Evolutionary conservation across 2,888 invertebrate species (phyloP).

Genomic region (Galerucella nymphaeae): DNA sequence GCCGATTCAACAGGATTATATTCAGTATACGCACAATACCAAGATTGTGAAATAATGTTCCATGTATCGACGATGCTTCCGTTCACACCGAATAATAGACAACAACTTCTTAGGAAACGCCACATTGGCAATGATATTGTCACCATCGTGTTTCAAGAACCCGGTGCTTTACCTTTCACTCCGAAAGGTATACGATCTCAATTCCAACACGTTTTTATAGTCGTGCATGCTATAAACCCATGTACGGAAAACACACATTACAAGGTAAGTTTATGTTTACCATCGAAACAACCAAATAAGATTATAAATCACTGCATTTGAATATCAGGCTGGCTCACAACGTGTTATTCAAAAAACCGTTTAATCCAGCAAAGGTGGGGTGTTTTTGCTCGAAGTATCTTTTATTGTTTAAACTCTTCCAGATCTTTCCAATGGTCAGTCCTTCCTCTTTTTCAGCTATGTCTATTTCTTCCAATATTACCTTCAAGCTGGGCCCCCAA

Average conservation of each 20-base stretch:
- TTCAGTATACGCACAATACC: constrained; percentile 91
- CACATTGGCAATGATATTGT: constrained; percentile 99
- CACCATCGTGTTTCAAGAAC: constrained; percentile 94
- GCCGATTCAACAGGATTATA: constrained; percentile 94
- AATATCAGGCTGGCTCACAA: too few species aligned
- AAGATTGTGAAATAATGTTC: constrained; percentile 95
- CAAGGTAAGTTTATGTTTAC: constrained; percentile 66
- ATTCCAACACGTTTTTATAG: constrained; percentile 97
- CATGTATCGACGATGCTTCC: constrained; percentile 97
- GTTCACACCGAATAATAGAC: constrained; percentile 93
- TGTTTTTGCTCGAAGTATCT: too few species aligned
- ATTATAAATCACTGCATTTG: background rate
- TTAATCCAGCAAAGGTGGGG: too few species aligned
- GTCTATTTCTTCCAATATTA: too few species aligned
- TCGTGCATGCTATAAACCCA: constrained; percentile 89
- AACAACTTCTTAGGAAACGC: constrained; percentile 92
- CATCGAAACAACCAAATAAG: background rate
- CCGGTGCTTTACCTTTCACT: constrained; percentile 92
- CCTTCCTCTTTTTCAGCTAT: too few species aligned
- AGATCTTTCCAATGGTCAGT: too few species aligned
- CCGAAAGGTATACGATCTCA: constrained; percentile 95
- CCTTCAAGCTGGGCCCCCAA: too few species aligned
- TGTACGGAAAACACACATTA: constrained; percentile 93
- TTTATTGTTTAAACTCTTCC: too few species aligned
- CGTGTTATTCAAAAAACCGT: too few species aligned